Evolutionary conservation across 2,113 vertebrate genomes (phyloP).

Genomic region (Gymnarchus niloticus): DNA sequence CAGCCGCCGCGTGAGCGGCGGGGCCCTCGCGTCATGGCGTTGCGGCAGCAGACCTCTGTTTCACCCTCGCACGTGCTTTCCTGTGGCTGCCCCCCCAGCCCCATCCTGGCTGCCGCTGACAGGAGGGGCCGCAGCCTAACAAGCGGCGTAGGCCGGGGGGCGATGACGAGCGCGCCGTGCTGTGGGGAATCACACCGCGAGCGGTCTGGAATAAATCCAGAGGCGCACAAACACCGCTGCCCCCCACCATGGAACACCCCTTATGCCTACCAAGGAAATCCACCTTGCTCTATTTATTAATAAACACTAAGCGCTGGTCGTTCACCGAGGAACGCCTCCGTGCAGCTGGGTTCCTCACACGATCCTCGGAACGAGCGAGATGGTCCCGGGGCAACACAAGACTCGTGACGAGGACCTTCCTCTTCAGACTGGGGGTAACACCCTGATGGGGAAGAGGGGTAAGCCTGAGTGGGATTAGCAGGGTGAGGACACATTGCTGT

Average conservation of each 20-base stretch:
- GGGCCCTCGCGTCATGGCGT: slow-evolving; percentile 78
- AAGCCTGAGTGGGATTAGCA: too few relatives aligned
- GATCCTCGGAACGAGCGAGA: not conserved
- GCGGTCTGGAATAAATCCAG: slow-evolving; percentile 86
- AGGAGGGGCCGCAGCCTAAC: slow-evolving; percentile 90
- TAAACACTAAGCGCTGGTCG: slow-evolving; percentile 66
- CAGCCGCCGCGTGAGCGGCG: slow-evolving; percentile 79
- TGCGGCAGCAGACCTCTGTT: slow-evolving; percentile 69
- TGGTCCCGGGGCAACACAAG: too few relatives aligned
- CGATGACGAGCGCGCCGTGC: slow-evolving; percentile 79
- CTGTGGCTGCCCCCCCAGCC: slow-evolving; percentile 34
- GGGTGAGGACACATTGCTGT: too few relatives aligned
- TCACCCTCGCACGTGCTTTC: not conserved
- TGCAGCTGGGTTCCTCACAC: slow-evolving; percentile 13
- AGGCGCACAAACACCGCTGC: slow-evolving; percentile 25
- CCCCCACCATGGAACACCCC: not conserved
- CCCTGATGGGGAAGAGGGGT: not conserved
- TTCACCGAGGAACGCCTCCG: slow-evolving; percentile 56
- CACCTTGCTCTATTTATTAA: slow-evolving; percentile 87
- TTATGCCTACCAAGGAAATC: slow-evolving; percentile 50
- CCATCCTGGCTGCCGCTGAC: slow-evolving; percentile 46
- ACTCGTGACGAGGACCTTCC: too few relatives aligned
- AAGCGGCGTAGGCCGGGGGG: slow-evolving; percentile 85
- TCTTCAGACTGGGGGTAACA: too few relatives aligned
- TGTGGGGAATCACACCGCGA: slow-evolving; percentile 70